A percentile compares a stretch with the other conserved stretches of the same genome.
phyloP scores from a whole-genome alignment of 37 sponge, comb jelly and placozoan genomes.

The Bolinopsis microptera region DNA sequence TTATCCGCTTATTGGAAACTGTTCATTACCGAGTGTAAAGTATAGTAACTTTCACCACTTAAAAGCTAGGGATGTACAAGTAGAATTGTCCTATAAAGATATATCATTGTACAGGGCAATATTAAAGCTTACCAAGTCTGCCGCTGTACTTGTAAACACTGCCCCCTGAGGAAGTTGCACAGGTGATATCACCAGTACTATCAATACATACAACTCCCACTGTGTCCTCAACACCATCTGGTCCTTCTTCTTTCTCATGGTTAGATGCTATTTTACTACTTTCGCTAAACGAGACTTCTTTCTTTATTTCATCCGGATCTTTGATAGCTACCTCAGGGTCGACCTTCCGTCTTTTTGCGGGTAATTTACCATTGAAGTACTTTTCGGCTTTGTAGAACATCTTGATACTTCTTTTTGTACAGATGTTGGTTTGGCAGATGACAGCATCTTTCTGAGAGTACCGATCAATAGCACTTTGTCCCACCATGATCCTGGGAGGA shows the following conservation, averaged over 20 bases:
- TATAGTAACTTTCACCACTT: no score
- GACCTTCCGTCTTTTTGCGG: background rate
- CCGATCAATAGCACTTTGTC: background rate
- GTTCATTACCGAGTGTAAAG: no score
- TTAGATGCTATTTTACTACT: background rate
- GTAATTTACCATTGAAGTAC: background rate
- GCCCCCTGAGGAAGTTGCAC: conserved; percentile 43
- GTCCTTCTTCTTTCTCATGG: background rate
- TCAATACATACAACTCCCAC: conserved; percentile 48
- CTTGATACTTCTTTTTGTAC: conserved; percentile 6
- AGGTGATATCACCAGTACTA: background rate
- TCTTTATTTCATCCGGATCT: background rate
- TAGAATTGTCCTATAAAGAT: no score
- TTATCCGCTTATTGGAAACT: no score
- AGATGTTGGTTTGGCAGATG: background rate
- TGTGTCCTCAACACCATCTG: conserved; percentile 7
- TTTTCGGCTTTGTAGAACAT: background rate
- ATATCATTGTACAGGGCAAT: no score
- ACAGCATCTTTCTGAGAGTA: background rate
- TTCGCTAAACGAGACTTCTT: background rate
- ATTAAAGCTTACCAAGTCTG: conserved; percentile 17
- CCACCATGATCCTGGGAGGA: conserved; percentile 54
- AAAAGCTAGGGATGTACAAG: no score
- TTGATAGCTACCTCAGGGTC: background rate
- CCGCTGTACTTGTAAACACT: conserved; percentile 55